Evolutionary conservation across 2,113 vertebrate genomes (phyloP).

Genomic region (Tylochromis polylepis): DNA sequence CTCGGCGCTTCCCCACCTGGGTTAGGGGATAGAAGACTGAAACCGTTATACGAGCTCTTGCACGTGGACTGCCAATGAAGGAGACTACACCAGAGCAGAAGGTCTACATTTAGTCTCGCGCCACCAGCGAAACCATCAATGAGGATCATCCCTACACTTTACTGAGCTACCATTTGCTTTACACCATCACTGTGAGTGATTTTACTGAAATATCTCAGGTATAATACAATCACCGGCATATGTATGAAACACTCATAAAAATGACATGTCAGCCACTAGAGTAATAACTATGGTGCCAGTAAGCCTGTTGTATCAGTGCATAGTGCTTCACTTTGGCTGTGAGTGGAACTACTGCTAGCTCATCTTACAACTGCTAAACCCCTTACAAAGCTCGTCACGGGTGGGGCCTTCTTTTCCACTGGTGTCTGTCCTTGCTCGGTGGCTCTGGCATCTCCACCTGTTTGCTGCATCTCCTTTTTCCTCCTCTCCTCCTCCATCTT

Average conservation of each 20-base stretch:
- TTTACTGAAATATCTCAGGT: neutral
- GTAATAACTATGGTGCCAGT: neutral
- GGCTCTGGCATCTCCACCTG: slow-evolving; percentile 39
- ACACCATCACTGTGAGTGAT: neutral
- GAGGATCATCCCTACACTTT: slow-evolving; percentile 23
- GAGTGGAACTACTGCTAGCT: slow-evolving; percentile 31
- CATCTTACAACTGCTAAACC: slow-evolving; percentile 73
- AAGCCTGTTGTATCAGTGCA: neutral
- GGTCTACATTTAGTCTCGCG: slow-evolving; percentile 65
- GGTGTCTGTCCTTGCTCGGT: slow-evolving; percentile 61
- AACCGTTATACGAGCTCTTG: slow-evolving; percentile 86
- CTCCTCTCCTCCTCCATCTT: slow-evolving; percentile 76
- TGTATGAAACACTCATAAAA: neutral
- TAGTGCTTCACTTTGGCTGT: neutral
- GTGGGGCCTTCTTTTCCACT: slow-evolving; percentile 71
- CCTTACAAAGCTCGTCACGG: slow-evolving; percentile 80
- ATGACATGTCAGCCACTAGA: neutral
- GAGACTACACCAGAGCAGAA: slow-evolving; percentile 80
- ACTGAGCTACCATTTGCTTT: slow-evolving; percentile 4
- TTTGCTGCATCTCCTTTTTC: slow-evolving; percentile 56
- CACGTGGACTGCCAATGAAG: slow-evolving; percentile 77
- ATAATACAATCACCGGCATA: neutral
- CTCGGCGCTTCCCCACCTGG: slow-evolving; percentile 97
- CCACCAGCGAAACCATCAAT: slow-evolving; percentile 47
- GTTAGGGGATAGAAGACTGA: slow-evolving; percentile 96